Percentiles rank a stretch among this genome's conserved stretches.
These are phyloP conservation scores for Hassar affinis DNA, from an alignment of 2,113 vertebrate genomes.

Conservation along the genomic window DNA sequence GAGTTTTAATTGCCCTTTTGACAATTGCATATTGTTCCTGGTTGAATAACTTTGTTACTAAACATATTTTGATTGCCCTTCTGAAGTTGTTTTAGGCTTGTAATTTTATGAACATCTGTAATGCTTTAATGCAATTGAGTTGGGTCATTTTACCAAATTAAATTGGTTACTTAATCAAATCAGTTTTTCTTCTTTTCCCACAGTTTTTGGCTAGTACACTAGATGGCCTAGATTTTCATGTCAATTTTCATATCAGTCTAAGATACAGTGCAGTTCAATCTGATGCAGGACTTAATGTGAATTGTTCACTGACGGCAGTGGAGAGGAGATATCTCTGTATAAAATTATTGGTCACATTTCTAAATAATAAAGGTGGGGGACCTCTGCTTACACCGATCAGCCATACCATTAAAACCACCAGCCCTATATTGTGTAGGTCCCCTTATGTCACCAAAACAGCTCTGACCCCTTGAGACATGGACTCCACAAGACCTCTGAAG, in stretches of 20 bases:
- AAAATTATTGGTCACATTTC: too few species aligned
- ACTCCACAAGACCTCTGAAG: too few species aligned
- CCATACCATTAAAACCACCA: too few species aligned
- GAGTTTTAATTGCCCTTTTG: not conserved
- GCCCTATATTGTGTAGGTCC: too few species aligned
- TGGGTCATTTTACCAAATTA: not conserved
- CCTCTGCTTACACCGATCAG: too few species aligned
- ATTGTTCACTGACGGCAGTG: too few species aligned
- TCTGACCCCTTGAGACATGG: too few species aligned
- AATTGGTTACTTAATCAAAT: not conserved
- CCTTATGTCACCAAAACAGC: too few species aligned
- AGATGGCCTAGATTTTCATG: not conserved
- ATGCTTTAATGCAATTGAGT: not conserved
- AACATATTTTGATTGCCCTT: not conserved
- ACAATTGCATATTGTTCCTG: not conserved
- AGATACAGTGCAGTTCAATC: too few species aligned
- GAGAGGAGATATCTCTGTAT: too few species aligned
- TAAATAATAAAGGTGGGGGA: too few species aligned
- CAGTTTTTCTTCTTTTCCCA: not conserved
- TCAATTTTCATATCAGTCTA: not conserved
- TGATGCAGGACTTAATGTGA: too few species aligned
- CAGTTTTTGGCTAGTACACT: not conserved
- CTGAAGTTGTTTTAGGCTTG: not conserved
- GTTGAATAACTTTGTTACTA: not conserved
- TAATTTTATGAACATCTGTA: not conserved